phyloP scores from a whole-genome alignment of 2,888 invertebrate species.

The Leptogaster cylindrica region DNA sequence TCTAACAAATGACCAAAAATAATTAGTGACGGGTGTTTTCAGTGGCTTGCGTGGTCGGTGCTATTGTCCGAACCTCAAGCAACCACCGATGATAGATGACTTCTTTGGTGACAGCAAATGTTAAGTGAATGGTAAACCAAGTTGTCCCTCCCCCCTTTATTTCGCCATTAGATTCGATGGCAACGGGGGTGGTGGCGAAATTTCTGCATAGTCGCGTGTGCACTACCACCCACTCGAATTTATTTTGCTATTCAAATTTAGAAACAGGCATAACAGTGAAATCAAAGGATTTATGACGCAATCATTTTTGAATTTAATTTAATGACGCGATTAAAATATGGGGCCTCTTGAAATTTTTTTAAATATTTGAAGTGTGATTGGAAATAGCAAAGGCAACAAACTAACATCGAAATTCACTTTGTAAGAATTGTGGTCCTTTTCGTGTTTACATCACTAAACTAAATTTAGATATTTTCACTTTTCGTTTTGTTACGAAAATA shows the following conservation, averaged over 20 bases:
- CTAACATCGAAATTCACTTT: no score
- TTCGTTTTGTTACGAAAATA: constrained; percentile 29
- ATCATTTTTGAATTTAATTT: no score
- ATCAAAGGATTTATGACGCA: no score
- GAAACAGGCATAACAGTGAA: no score
- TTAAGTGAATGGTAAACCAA: constrained; percentile 11
- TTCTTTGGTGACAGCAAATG: constrained; percentile 3
- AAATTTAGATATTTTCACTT: constrained; percentile 37
- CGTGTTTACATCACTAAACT: constrained; percentile 26
- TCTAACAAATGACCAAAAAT: not conserved
- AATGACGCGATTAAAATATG: no score
- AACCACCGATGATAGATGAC: constrained; percentile 7
- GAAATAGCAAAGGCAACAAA: no score
- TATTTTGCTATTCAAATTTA: no score
- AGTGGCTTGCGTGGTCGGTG: not conserved
- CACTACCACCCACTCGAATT: no score
- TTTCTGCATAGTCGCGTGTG: constrained; percentile 18
- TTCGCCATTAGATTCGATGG: not conserved
- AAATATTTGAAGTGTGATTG: no score
- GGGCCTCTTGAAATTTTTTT: no score
- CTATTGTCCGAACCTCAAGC: not conserved
- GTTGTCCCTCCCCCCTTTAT: not conserved
- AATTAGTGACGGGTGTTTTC: not conserved
- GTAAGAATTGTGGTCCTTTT: no score
- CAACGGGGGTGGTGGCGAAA: not conserved